Evolutionary conservation across 2,113 vertebrate genomes (phyloP), one percentile per base, ranked within the genome.

Genomic region (Poicephalus meyeri): DNA sequence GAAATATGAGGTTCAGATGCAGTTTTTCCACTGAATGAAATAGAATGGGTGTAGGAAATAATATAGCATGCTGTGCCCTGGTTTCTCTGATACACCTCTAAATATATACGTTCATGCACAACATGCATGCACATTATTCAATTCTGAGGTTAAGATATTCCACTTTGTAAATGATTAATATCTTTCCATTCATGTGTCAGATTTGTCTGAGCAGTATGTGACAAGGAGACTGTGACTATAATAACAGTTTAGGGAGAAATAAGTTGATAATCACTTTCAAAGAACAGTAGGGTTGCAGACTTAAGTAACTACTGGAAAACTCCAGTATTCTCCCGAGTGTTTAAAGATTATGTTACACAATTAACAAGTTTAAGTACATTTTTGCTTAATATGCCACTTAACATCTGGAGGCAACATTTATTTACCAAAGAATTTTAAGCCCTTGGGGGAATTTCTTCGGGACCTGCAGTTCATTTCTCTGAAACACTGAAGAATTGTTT

Each of bases 201-300:
- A 19, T 46, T 55, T 53, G 4, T 31, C 46, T 92, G 78, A 89
- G 60, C 17, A 50, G 18, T 18, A 8, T 77, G 21, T 63, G 76
- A 84, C 47, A 52, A 77, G 55, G 35, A 44, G 86, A 17, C 42
- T 89, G 65, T 89, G 55, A 50, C 69, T 78, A 10, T 50, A 26
- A 5, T 41, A 64, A 49, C 11, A 56, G 9, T 92, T 89, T 71
- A 35, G 52, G 86, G 33, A 95, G 17, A 92, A 94, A 58, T 85
- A 78, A 52, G 44, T n/a, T 88, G 33, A 77, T 80, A 69, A 90
- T 79, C 53, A 13, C 47, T 90, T 92, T 84, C 11, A 94, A 95
- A 83, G 37, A 64, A 28, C 46, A 63, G 23, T 56, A 80, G n/a
- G 29, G 14, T 68, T 74, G 71, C 53, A 81, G 35, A 46, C 15